Conservation (phyloP, 2,888 invertebrate species). For the Standfussiana lucernea region DNA sequence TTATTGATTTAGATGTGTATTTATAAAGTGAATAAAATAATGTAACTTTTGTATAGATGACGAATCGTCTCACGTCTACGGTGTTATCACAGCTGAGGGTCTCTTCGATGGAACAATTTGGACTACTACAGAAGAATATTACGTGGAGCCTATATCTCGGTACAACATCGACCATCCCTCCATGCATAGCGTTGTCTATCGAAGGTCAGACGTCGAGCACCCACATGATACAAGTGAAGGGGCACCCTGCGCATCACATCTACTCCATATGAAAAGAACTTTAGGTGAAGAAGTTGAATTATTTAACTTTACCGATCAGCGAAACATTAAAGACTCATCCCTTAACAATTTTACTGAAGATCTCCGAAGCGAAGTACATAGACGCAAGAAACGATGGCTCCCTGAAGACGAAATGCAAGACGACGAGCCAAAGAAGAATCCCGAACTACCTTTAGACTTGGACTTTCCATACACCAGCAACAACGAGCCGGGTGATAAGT, state of each 20-base stretch:
- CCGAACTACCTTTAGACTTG: conserved; percentile 92
- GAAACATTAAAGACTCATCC: conserved; percentile 75
- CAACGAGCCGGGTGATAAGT: conserved; percentile 89
- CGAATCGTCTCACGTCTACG: conserved; percentile 95
- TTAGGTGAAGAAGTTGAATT: conserved; percentile 82
- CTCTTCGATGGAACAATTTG: conserved; percentile 97
- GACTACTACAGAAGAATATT: conserved; percentile 94
- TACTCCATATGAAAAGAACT: conserved; percentile 88
- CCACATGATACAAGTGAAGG: conserved; percentile 81
- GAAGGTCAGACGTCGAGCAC: conserved; percentile 93
- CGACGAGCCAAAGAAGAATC: conserved; percentile 91
- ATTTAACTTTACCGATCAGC: conserved; percentile 83
- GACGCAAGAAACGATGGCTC: conserved; percentile 92
- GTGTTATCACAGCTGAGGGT: conserved; percentile 96
- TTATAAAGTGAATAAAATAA: not conserved
- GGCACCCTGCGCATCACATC: conserved; percentile 91
- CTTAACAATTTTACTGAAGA: conserved; percentile 83
- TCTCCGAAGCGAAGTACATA: conserved; percentile 82
- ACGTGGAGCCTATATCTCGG: conserved; percentile 95
- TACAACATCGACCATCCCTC: conserved; percentile 90
- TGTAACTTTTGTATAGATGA: conserved; percentile 91
- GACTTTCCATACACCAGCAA: conserved; percentile 92
- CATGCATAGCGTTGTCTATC: conserved; percentile 96
- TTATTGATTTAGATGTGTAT: not conserved
- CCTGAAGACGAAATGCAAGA: conserved; percentile 92